These are phyloP conservation scores for Diglossa cyanea DNA, from an alignment of 2,797 vertebrate species.

Conservation along the genomic window DNA sequence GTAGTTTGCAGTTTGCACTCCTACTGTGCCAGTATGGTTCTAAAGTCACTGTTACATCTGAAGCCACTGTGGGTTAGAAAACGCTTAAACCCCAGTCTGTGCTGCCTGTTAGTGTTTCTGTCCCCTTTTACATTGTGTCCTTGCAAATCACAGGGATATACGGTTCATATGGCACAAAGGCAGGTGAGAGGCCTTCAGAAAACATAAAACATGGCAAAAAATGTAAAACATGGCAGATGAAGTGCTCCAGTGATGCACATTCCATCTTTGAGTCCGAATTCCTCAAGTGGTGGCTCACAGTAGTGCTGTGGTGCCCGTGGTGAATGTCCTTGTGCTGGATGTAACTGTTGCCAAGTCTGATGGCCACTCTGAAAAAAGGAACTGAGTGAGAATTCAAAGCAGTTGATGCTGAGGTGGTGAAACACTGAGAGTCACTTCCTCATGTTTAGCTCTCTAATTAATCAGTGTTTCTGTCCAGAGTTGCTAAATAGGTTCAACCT, in stretches of 20 bases:
- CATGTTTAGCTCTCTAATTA: background rate
- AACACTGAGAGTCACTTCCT: background rate
- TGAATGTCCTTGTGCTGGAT: background rate
- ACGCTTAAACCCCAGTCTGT: background rate
- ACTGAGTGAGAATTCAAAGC: background rate
- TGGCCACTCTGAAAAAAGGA: background rate
- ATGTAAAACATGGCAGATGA: background rate
- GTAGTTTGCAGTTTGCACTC: background rate
- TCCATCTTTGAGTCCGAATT: background rate
- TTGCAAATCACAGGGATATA: background rate
- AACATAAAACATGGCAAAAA: background rate
- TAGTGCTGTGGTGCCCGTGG: background rate
- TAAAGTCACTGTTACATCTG: background rate
- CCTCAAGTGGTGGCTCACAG: background rate
- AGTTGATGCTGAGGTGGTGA: background rate
- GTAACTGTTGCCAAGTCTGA: background rate
- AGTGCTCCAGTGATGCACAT: background rate
- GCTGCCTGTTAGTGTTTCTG: background rate
- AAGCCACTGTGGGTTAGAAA: background rate
- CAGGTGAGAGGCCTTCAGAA: background rate
- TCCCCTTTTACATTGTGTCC: background rate
- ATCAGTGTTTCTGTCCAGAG: background rate
- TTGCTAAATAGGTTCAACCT: background rate
- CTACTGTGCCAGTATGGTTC: background rate
- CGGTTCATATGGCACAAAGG: background rate